Percentiles rank a stretch among this genome's conserved stretches.
Evolutionary conservation across 2,797 vertebrate genomes (phyloP).

Genomic region (Sphenodon punctatus): DNA sequence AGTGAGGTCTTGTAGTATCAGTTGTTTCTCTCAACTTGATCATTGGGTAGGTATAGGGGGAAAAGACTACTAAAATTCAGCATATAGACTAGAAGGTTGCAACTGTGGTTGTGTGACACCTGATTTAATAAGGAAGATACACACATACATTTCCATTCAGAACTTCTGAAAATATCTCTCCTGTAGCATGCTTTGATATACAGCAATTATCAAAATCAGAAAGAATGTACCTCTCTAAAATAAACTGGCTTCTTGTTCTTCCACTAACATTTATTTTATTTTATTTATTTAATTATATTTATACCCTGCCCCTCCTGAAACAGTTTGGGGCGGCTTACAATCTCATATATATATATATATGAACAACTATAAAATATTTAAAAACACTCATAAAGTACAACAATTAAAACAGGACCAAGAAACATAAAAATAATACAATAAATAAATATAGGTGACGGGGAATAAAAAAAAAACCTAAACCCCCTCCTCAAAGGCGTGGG

Average conservation of each 20-base stretch:
- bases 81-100: not conserved
- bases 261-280: too few relatives aligned
- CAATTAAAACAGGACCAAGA: too few relatives aligned
- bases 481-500: too few relatives aligned
- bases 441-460: too few relatives aligned
- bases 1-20: not conserved
- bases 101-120: not conserved
- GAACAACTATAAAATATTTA: too few relatives aligned
- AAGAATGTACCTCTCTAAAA: not conserved
- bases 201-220: not conserved
- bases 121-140: not conserved
- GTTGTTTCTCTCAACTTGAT: not conserved
- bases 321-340: too few relatives aligned
- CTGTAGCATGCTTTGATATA: not conserved
- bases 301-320: too few relatives aligned
- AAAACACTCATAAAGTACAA: too few relatives aligned
- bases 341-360: too few relatives aligned
- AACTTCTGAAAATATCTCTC: not conserved
- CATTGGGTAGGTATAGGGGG: not conserved
- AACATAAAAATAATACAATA: too few relatives aligned
- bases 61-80: not conserved
- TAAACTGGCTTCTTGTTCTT: not conserved
- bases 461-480: too few relatives aligned
- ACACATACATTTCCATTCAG: not conserved
- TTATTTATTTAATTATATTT: too few relatives aligned